Evolutionary conservation across 2,888 invertebrate species (phyloP), one percentile per base, ranked within the genome.

Genomic region (Noctua pronuba): DNA sequence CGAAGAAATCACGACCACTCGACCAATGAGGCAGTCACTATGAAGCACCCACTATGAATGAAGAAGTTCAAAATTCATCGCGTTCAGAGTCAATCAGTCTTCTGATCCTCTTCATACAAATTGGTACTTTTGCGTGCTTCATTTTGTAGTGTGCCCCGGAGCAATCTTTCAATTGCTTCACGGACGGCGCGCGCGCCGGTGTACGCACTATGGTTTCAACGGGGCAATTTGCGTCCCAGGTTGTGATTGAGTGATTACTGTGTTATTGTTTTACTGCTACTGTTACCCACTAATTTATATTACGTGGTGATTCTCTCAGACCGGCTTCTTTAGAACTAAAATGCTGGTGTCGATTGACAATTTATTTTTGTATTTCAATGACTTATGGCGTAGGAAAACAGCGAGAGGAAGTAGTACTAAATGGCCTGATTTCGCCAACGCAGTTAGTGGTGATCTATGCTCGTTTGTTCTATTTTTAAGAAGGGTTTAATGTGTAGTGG

Each of bases 131-230:
- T 83, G 73, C 35, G n/a, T 18, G 46, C 21, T 21, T 52, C 16
- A 64, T 73, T 72, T 35, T 13, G 24, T 58, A 7, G 41, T 60
- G 80, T 82, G 90, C 90, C 92, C 88, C 87, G 82, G 76, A 76
- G 80, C 88, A 90, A 89, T 92, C 88, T 90, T 91, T 86, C 90
- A 92, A 91, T 91, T 91, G 88, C 73, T 80, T 71, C 79, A 73
- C 70, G 75, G 75, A 66, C 72, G 75, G 89, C 89, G 91, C 90
- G 85, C 83, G 89, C 89, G 88, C 88, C 75, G 72, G 52, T 76
- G 65, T 75, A 90, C 90, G 88, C 91, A 88, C 77, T 86, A 75
- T 78, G 66, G 77, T 89, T 86, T 62, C 70, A 62, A 77, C 79
- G 38, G 71, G 76, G 68, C 75, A 86, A 86, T 84, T 84, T 86